Evolutionary conservation across 23 tunicate genomes (phyloP), one percentile per base, ranked within the genome.

Genomic region (Botrylloides violaceus): DNA sequence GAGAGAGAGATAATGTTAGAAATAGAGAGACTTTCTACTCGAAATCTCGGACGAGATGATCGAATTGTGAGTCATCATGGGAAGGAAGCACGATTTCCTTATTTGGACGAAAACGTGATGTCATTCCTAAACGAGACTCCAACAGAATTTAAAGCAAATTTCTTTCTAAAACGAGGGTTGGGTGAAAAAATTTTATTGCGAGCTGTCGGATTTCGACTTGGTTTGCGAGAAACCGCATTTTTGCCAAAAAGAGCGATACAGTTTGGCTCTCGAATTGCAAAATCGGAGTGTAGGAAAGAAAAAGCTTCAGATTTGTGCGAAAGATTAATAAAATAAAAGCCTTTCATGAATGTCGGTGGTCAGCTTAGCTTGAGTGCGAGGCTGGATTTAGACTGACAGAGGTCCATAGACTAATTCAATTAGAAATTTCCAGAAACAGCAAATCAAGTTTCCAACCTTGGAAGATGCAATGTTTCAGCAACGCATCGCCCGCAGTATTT

Each of bases 241-340:
- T 58, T 85, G 2, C 94, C 92, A n/a, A 93, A 93, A 62, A 78
- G 98, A 20, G 98, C 98, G 21, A 93, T 93, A 31, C 98, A 93
- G 70, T 93, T 93, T 77, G 98, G 98, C 22, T 93, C 98, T 0
- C 72, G 95, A 36, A 83, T 93, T 57, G 98, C 94, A 18, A 93
- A 93, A 61, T 71, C 72, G 5, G 94, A 85, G 65, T 33, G 32
- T 37, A 43, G 71, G 27, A 70, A 83, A 36, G 94, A 81, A 72
- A 93, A 81, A 57, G 98, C 96, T 3, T 49, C 76, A 12, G 94
- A 93, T 48, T 49, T 31, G 20, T 93, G 98, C 59, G 2, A 12
- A 35, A 73, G 93, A 71, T 63, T 83, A 32, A 25, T 36, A 29
- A 0, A 29, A 7, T 58, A 59, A 26, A 24, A 1, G n/a, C n/a